Percentiles rank a stretch among this genome's conserved stretches.
These are phyloP conservation scores for Triplophysa siluroides DNA, from an alignment of 2,113 vertebrate species.

Conservation along the genomic window DNA sequence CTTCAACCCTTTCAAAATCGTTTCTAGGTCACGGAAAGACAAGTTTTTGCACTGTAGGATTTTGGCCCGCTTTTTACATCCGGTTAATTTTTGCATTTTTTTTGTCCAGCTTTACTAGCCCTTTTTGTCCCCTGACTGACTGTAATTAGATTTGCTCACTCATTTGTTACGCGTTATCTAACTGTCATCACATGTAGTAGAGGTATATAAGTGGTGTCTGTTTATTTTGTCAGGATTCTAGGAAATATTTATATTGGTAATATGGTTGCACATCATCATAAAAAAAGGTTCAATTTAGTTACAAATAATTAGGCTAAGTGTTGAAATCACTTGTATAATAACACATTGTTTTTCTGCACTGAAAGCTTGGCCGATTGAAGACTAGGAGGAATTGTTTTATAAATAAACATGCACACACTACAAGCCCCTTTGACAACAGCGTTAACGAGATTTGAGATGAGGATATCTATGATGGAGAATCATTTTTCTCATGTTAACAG, in stretches of 20 bases:
- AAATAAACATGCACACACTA: too few species aligned
- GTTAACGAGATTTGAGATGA: too few species aligned
- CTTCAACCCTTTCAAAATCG: background rate
- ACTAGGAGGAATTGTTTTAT: background rate
- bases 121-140: background rate
- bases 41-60: background rate
- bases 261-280: conserved; percentile 16
- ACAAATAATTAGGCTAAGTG: conserved; percentile 4
- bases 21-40: background rate
- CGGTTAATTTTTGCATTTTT: background rate
- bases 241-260: conserved; percentile 28
- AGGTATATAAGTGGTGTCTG: background rate
- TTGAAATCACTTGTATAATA: conserved; percentile 20
- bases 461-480: background rate
- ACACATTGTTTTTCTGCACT: conserved; percentile 18
- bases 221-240: background rate
- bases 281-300: conserved; percentile 27
- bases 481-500: conserved; percentile 5
- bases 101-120: background rate
- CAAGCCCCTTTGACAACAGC: too few species aligned
- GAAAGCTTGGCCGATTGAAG: background rate
- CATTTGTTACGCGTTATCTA: background rate
- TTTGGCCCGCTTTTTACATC: background rate
- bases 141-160: background rate
- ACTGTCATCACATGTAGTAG: background rate